Conservation (phyloP, 2,888 invertebrate genomes). For the Yponomeuta sedellus region DNA sequence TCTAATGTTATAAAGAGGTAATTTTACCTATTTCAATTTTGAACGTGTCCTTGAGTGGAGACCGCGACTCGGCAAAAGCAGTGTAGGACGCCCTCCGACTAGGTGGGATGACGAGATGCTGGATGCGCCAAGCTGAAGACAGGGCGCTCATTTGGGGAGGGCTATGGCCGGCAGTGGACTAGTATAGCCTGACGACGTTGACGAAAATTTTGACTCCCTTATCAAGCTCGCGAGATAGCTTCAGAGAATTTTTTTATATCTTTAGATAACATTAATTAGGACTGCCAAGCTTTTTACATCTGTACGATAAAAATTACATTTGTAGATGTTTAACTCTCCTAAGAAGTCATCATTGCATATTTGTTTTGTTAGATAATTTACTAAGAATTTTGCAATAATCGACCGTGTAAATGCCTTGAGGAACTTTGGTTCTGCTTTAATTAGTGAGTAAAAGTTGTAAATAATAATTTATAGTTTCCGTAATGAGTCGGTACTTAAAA, state of each 20-base stretch:
- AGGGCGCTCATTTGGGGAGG: too few species aligned
- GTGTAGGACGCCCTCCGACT: too few species aligned
- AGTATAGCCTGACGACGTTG: too few species aligned
- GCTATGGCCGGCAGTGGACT: too few species aligned
- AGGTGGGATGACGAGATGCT: too few species aligned
- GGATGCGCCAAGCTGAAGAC: too few species aligned
- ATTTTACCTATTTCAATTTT: too few species aligned
- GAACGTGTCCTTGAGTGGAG: too few species aligned
- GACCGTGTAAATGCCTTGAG: conserved; percentile 44
- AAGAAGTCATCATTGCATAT: not conserved
- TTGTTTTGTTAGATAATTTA: not conserved
- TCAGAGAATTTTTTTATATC: too few species aligned
- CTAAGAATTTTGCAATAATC: not conserved
- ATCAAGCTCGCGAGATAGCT: too few species aligned
- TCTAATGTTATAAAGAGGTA: not conserved
- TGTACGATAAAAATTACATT: not conserved
- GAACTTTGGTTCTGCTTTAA: conserved; percentile 70
- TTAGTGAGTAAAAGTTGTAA: conserved; percentile 58
- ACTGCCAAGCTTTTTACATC: not conserved
- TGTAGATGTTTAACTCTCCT: not conserved
- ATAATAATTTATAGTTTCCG: conserved; percentile 59
- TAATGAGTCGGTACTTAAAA: conserved; percentile 53
- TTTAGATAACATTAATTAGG: not conserved
- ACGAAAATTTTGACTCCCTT: too few species aligned
- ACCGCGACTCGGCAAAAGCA: too few species aligned